Evolutionary conservation across 37 sponge, comb jelly and placozoan genomes (phyloP).

Genomic region (Petrosia ficiformis): DNA sequence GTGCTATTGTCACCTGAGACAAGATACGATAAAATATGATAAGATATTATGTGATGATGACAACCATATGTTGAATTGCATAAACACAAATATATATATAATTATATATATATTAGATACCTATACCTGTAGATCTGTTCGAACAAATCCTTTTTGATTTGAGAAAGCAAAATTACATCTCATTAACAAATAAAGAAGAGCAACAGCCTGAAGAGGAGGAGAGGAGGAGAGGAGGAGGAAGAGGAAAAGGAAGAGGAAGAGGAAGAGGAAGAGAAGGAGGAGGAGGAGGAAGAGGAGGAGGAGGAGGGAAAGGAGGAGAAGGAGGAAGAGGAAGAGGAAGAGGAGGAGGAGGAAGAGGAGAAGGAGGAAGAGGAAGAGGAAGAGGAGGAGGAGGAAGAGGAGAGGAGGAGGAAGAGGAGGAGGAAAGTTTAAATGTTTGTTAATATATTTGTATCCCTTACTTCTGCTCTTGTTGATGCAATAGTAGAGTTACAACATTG

Average conservation of each 20-base stretch:
- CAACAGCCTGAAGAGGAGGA: slow-evolving; percentile 46
- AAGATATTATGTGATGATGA: not conserved
- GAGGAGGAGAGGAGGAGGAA: too few relatives aligned
- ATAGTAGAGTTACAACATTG: slow-evolving; percentile 80
- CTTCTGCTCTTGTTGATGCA: slow-evolving; percentile 62
- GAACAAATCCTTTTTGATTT: slow-evolving; percentile 53
- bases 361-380: not conserved
- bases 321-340: too few relatives aligned
- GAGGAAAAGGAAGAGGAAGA: too few relatives aligned
- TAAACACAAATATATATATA: not conserved
- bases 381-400: not conserved
- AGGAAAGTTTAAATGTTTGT: not conserved
- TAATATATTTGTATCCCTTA: slow-evolving; percentile 1
- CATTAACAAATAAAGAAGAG: slow-evolving; percentile 77
- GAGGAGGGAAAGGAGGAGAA: too few relatives aligned
- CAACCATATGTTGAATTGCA: not conserved
- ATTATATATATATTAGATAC: not conserved
- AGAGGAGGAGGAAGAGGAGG: not conserved
- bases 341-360: not conserved
- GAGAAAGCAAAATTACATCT: slow-evolving; percentile 69
- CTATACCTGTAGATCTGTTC: slow-evolving; percentile 69
- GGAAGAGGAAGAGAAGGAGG: not conserved
- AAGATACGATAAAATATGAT: not conserved
- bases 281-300: too few relatives aligned
- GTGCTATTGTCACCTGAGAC: slow-evolving; percentile 65